Evolutionary conservation across 2,113 vertebrate genomes (phyloP), one percentile per base, ranked within the genome.

Genomic region (Arenaria interpres): DNA sequence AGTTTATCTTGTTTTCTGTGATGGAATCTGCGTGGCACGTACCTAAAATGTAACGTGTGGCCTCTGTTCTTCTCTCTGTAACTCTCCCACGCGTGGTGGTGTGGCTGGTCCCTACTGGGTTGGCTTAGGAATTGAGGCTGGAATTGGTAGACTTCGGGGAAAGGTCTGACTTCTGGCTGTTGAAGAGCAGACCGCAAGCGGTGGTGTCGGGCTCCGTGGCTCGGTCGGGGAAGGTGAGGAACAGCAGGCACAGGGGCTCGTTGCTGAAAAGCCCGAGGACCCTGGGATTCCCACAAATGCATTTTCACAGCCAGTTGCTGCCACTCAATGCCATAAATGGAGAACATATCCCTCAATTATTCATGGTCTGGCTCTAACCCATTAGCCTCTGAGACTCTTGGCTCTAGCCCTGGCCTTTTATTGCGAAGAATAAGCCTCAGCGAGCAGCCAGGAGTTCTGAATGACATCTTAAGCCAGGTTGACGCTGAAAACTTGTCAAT

Each of bases 341-440:
- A 94, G 78, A 97, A 30, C n/a, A 71, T 88, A 32, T 6, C 23
- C 23, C 73, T 97, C 80, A 91, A 71, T 95, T 92, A 89, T 92
- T 88, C 86, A 91, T 82, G 90, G 43, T 53, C 67, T 88, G 93
- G 73, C 73, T 94, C 64, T 80, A 41, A 45, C 85, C 76, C 64
- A 62, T 90, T 69, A 90, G 89, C 63, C 43, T 60, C 77, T 32
- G 78, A 94, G 68, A 67, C 37, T 73, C 56, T 88, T 95, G 88
- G 66, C 83, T 89, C 54, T 41, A 64, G 60, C 48, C 39, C 14
- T 85, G 89, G 50, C 62, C 78, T 90, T 94, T 62, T 69, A 21
- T 75, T 89, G 17, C 35, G 11, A 12, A 67, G 76, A 85, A 53
- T 10, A 77, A 86, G 59, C 60, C 23, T 67, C 54, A 45, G 16